Conservation (phyloP, 2,888 invertebrate genomes). For the Muschampia plurimacula region DNA sequence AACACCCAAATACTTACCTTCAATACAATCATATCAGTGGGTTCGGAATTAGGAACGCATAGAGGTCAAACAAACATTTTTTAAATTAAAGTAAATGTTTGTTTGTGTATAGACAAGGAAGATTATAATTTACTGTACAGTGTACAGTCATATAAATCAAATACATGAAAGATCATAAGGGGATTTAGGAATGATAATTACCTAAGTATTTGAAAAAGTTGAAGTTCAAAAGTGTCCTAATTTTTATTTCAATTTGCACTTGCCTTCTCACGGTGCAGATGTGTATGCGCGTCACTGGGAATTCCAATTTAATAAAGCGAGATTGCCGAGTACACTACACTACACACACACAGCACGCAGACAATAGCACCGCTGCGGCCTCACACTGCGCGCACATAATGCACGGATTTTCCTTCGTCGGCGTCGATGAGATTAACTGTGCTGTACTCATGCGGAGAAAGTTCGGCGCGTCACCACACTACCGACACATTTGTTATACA, state of each 20-base stretch:
- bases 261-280: constrained; percentile 14
- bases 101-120: too few species aligned
- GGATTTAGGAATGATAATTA: too few species aligned
- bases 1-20: too few species aligned
- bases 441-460: constrained; percentile 65
- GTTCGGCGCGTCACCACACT: constrained; percentile 70
- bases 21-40: too few species aligned
- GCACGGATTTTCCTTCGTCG: constrained; percentile 64
- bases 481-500: constrained; percentile 71
- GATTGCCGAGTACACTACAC: neutral
- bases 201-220: too few species aligned
- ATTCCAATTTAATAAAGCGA: constrained; percentile 55
- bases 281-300: constrained; percentile 56
- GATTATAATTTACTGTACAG: too few species aligned
- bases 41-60: too few species aligned
- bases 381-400: constrained; percentile 46
- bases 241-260: constrained; percentile 30
- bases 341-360: neutral
- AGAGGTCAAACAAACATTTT: too few species aligned
- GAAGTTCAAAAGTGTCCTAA: neutral
- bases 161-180: too few species aligned
- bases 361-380: constrained; percentile 34
- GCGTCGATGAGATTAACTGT: constrained; percentile 44
- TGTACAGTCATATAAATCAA: too few species aligned
- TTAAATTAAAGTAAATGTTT: too few species aligned